These are phyloP conservation scores for Caradrina kadenii DNA, from an alignment of 2,888 invertebrate species.

Conservation along the genomic window DNA sequence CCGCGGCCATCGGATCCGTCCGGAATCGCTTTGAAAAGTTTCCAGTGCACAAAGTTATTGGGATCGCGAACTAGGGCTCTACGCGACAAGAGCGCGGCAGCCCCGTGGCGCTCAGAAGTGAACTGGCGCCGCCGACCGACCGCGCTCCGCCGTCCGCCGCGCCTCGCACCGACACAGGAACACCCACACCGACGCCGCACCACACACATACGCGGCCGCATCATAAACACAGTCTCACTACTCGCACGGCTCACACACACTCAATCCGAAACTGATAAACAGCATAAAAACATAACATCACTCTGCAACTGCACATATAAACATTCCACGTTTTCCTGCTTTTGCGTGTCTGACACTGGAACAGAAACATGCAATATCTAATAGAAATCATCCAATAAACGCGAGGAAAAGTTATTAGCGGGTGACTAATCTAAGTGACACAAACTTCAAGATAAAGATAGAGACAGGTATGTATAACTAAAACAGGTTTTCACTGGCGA, in stretches of 20 bases:
- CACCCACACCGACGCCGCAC: conserved; percentile 75
- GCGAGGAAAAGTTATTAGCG: conserved; percentile 58
- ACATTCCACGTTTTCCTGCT: conserved; percentile 71
- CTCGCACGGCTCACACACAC: conserved; percentile 69
- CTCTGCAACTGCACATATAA: conserved; percentile 84
- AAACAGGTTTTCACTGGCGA: conserved; percentile 64
- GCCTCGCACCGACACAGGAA: conserved; percentile 80
- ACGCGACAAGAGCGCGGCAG: conserved; percentile 82
- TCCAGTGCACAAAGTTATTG: conserved; percentile 89
- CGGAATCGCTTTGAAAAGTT: conserved; percentile 87
- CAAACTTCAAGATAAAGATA: conserved; percentile 39
- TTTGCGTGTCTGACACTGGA: conserved; percentile 60
- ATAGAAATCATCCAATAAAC: conserved; percentile 49
- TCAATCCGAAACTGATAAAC: conserved; percentile 84
- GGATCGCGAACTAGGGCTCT: conserved; percentile 84
- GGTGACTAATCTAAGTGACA: conserved; percentile 54
- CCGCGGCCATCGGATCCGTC: conserved; percentile 75
- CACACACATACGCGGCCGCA: conserved; percentile 67
- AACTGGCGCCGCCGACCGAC: conserved; percentile 83
- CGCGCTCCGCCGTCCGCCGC: conserved; percentile 76
- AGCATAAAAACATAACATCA: conserved; percentile 85
- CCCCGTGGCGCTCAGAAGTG: conserved; percentile 85
- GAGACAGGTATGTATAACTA: conserved; percentile 35
- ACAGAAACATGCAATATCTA: conserved; percentile 38
- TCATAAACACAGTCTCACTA: conserved; percentile 65